Base-by-base conservation (phyloP, 2,113 vertebrate genomes). In the Corvus hawaiiensis region DNA sequence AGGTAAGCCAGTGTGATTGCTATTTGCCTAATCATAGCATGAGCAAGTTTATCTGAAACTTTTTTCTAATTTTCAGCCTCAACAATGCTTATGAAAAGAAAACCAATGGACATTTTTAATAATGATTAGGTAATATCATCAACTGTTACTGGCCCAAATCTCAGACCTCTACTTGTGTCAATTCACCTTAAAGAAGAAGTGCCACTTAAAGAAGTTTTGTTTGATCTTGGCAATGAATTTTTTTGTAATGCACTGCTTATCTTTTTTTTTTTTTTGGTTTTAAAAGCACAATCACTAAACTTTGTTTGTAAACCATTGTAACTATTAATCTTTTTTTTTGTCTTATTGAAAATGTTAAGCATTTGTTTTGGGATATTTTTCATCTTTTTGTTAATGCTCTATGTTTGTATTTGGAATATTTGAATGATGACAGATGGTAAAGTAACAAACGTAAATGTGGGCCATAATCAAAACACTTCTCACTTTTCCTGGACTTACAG, bases 271-370 rank as follows among this genome's bases (percentile, higher is more conserved):
- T 98, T 98, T 98, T 99, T 99, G 98, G 99, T 99, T 99, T 99
- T 99, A 99, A 99, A 99, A 99, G 99, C 99, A 99, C 99, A 99
- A 99, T 99, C 99, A 99, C 99, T 99, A 99, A 99, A 99, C 99
- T 99, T 99, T 99, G 99, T 99, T 99, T 99, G 97, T 99, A 99
- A 99, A 99, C 99, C 99, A 99, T 99, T 99, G 98, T 99, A 99
- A 99, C 98, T 99, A 99, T 99, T 99, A 99, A 99, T 98, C 99
- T 98, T 98, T 98, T 98, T 98, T 98, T 99, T 99, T 98, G 98
- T 99, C 98, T 98, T 99, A 98, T 98, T 98, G 98, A 98, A 98
- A 98, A 98, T 98, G 98, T 98, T 99, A 98, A 97, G 98, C 98
- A 98, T 99, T 96, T 90, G 84, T 97, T 97, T 96, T 96, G 96